Conservation (phyloP, 2,888 invertebrate genomes). For the Cosmopolites sordidus region DNA sequence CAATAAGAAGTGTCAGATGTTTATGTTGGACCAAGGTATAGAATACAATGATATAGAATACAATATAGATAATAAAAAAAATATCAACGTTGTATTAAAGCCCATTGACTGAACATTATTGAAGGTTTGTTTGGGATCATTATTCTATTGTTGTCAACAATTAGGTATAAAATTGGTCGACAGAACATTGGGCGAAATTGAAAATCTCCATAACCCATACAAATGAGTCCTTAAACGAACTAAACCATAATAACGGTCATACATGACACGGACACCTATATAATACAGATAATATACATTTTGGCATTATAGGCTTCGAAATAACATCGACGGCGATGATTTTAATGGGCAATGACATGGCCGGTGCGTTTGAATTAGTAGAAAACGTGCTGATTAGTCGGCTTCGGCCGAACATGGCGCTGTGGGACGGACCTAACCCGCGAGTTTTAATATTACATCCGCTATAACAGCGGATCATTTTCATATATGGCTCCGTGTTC, state of each 20-base stretch:
- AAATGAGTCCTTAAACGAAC: constrained; percentile 31
- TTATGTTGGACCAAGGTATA: no score
- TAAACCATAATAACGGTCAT: constrained; percentile 39
- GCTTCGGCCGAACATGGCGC: constrained; percentile 40
- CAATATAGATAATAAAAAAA: no score
- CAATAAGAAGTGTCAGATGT: no score
- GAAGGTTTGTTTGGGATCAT: background rate
- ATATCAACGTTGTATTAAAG: no score
- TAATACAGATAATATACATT: constrained; percentile 39
- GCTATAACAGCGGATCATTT: constrained; percentile 34
- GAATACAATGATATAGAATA: no score
- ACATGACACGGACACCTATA: constrained; percentile 38
- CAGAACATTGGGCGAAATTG: constrained; percentile 14
- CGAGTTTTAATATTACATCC: constrained; percentile 40
- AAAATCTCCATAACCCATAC: constrained; percentile 22
- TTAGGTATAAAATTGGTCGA: constrained; percentile 19
- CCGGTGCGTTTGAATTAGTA: constrained; percentile 43
- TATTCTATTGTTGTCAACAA: constrained; percentile 1
- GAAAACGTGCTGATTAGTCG: constrained; percentile 48
- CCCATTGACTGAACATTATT: background rate
- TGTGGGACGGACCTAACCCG: constrained; percentile 32
- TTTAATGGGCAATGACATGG: constrained; percentile 48
- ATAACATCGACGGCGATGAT: constrained; percentile 43
- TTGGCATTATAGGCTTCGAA: constrained; percentile 42
- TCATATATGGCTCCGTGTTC: constrained; percentile 38